A percentile compares a stretch with the other conserved stretches of the same genome.
These are phyloP conservation scores for Eunapius fragilis DNA, from an alignment of 37 sponge, comb jelly and placozoan species.

Conservation along the genomic window DNA sequence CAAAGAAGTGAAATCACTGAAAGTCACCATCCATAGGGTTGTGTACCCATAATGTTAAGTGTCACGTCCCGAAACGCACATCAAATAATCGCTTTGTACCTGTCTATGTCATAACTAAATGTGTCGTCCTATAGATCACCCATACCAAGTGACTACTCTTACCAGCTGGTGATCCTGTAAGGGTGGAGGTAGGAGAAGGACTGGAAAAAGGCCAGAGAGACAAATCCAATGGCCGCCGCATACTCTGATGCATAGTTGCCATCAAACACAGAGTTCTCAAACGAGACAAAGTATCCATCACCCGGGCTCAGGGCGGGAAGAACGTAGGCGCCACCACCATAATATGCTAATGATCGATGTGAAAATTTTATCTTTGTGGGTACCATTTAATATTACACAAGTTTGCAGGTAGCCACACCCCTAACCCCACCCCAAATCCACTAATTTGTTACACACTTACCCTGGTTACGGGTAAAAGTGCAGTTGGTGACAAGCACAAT, in stretches of 20 bases:
- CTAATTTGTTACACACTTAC: too few species aligned
- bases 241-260: slow-evolving; percentile 10
- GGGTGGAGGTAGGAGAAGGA: background rate
- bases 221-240: slow-evolving; percentile 10
- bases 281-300: background rate
- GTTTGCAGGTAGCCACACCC: too few species aligned
- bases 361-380: too few species aligned
- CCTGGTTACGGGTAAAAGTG: background rate
- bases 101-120: too few species aligned
- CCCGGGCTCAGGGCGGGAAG: background rate
- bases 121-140: too few species aligned
- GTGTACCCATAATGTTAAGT: too few species aligned
- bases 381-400: too few species aligned
- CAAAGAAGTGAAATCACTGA: too few species aligned
- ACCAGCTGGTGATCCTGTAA: slow-evolving; percentile 5
- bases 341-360: background rate
- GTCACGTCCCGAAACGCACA: too few species aligned
- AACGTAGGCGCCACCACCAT: slow-evolving; percentile 21
- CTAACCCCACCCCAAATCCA: too few species aligned
- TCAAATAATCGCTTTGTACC: too few species aligned
- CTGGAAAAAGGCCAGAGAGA: slow-evolving; percentile 7
- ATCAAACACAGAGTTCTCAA: slow-evolving; percentile 19
- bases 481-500: background rate
- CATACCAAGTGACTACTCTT: background rate
- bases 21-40: too few species aligned